phyloP scores from a whole-genome alignment of 2,888 invertebrate species.

The Limnephilus auricula region DNA sequence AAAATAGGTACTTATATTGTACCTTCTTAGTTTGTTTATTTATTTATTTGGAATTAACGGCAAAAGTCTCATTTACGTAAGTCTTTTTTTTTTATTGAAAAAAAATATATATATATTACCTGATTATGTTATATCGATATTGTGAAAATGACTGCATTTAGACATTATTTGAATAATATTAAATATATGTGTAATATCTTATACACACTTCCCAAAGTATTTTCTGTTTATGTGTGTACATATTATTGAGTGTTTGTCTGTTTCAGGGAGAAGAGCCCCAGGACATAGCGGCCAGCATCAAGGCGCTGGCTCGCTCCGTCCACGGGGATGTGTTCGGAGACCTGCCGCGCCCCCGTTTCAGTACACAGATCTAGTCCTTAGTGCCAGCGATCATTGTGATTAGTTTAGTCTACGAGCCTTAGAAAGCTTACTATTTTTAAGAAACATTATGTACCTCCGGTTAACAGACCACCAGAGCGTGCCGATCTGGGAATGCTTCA shows the following conservation, averaged over 20 bases:
- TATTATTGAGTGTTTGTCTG: not conserved
- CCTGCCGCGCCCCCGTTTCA: constrained; percentile 90
- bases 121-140: too few relatives aligned
- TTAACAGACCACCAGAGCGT: constrained; percentile 55
- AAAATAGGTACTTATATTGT: too few relatives aligned
- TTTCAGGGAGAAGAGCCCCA: constrained; percentile 80
- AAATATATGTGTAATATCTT: too few relatives aligned
- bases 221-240: not conserved
- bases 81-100: too few relatives aligned
- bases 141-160: too few relatives aligned
- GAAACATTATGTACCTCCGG: constrained; percentile 59
- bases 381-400: constrained; percentile 60
- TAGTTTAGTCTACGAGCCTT: constrained; percentile 51
- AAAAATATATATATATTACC: too few relatives aligned
- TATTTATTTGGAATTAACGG: too few relatives aligned
- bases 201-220: not conserved
- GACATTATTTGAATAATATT: too few relatives aligned
- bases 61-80: too few relatives aligned
- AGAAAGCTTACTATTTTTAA: constrained; percentile 47
- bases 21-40: too few relatives aligned
- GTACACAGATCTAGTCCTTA: constrained; percentile 85
- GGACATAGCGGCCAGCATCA: constrained; percentile 94
- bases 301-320: constrained; percentile 93
- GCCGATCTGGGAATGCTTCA: constrained; percentile 45
- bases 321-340: constrained; percentile 94